These are phyloP conservation scores for Etia nguti DNA, from an alignment of 2,113 vertebrate species.

Conservation along the genomic window DNA sequence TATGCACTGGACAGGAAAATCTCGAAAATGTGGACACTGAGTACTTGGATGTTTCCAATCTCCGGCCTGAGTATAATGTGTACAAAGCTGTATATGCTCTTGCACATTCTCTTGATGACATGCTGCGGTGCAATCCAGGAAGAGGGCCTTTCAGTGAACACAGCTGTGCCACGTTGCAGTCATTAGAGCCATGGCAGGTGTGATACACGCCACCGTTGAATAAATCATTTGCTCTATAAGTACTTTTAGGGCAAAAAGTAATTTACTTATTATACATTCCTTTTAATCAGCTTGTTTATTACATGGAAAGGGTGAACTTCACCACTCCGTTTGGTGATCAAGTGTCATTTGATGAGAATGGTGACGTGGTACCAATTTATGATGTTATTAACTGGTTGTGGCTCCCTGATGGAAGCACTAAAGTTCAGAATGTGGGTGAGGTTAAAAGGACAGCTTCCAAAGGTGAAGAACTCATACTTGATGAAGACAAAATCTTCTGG, in stretches of 20 bases:
- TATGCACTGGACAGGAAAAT: no score
- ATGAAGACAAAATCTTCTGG: background rate
- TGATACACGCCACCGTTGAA: fast-evolving
- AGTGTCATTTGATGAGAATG: background rate
- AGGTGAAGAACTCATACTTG: background rate
- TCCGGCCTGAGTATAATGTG: background rate
- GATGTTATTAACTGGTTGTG: background rate
- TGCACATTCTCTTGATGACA: no score
- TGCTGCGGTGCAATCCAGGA: no score
- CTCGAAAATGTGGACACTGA: no score
- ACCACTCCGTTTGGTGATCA: background rate
- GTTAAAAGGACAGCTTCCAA: background rate
- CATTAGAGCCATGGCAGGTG: no score
- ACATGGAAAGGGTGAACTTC: background rate
- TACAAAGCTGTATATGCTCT: no score
- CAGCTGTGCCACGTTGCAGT: fast-evolving
- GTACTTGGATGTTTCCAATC: no score
- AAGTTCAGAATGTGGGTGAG: fast-evolving
- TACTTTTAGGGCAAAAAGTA: fast-evolving
- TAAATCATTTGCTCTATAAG: fast-evolving
- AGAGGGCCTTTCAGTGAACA: fast-evolving
- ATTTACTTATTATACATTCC: fast-evolving
- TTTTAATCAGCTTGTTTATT: background rate
- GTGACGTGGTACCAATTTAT: background rate
- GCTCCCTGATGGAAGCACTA: background rate